A percentile compares a stretch with the other conserved stretches of the same genome.
These are phyloP conservation scores for Acanthornis magna DNA, from an alignment of 2,797 vertebrate species.

Conservation along the genomic window DNA sequence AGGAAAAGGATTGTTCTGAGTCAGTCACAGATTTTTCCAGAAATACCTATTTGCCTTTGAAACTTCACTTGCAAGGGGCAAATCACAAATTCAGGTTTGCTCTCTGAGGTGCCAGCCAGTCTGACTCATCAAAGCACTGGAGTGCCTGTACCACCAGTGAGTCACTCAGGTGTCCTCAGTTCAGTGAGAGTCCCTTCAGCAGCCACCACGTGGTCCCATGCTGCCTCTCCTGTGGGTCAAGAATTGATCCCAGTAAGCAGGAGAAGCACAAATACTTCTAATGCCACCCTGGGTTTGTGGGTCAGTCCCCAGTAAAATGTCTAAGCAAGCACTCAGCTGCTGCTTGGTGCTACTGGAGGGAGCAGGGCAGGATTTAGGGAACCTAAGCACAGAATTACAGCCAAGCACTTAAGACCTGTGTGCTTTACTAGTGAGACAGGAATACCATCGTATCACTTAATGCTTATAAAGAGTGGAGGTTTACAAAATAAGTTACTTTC, in stretches of 20 bases:
- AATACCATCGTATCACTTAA: background rate
- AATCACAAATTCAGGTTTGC: background rate
- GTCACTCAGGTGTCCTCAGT: background rate
- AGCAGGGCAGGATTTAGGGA: background rate
- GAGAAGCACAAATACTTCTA: background rate
- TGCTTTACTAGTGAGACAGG: background rate
- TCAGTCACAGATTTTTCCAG: conserved; percentile 10
- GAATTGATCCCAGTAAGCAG: background rate
- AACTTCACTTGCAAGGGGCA: background rate
- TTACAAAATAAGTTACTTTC: background rate
- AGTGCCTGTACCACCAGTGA: background rate
- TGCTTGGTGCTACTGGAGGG: background rate
- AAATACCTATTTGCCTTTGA: background rate
- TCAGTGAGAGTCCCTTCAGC: background rate
- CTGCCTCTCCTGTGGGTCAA: background rate
- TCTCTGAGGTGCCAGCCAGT: background rate
- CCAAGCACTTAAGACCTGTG: background rate
- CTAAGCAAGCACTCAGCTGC: background rate
- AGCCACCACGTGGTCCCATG: accelerated
- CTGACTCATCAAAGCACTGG: background rate
- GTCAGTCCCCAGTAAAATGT: background rate
- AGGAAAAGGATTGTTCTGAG: background rate
- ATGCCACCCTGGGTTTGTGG: background rate
- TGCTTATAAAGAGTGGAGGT: background rate
- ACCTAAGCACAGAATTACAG: background rate